These are phyloP conservation scores for Upupa epops DNA, from an alignment of 2,113 vertebrate species.

Conservation along the genomic window DNA sequence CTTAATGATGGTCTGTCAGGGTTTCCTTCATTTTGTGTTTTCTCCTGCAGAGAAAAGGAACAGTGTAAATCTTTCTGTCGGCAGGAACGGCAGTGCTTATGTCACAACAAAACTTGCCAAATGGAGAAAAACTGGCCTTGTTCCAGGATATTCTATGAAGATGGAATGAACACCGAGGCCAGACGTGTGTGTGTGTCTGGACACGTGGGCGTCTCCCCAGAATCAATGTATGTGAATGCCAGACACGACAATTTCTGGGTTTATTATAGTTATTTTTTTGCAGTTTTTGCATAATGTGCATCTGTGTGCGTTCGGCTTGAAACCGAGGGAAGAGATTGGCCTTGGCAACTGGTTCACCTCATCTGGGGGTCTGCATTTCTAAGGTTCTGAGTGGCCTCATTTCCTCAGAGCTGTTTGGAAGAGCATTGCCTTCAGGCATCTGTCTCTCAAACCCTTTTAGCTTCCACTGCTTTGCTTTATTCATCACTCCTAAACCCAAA, in stretches of 20 bases:
- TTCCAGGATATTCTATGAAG: background rate
- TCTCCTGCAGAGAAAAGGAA: background rate
- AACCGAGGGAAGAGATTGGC: background rate
- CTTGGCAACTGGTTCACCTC: background rate
- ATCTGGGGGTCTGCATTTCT: background rate
- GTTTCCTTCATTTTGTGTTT: background rate
- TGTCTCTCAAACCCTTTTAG: conserved; percentile 1
- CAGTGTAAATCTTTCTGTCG: background rate
- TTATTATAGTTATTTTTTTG: background rate
- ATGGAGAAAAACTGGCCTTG: background rate
- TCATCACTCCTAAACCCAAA: background rate
- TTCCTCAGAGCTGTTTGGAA: conserved; percentile 11
- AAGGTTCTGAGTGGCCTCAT: background rate
- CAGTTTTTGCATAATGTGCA: background rate
- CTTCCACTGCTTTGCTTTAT: conserved; percentile 4
- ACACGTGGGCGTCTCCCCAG: background rate
- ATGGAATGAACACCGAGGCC: background rate
- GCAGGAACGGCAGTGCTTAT: background rate
- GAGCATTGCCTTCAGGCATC: background rate
- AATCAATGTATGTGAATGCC: background rate
- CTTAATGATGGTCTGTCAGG: background rate
- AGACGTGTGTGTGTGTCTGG: background rate
- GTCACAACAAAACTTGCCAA: background rate
- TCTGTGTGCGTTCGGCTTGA: background rate
- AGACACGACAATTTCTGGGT: background rate